Base-by-base conservation (phyloP, 1,140 invertebrate genomes). In the Drosophila arawakana region DNA sequence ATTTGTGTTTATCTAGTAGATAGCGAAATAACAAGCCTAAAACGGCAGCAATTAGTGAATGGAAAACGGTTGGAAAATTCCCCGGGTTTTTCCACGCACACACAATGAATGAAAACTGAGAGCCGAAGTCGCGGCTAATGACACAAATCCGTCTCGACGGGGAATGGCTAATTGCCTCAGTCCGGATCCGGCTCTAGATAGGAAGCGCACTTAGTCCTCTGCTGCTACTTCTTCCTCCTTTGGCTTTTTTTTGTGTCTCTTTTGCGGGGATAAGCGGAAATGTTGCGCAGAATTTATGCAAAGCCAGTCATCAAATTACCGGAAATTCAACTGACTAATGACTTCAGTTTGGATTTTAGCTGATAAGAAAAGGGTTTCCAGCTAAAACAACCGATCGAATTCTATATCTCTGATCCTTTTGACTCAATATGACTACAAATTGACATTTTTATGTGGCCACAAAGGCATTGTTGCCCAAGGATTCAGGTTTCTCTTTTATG, bases 91-190 rank as follows among this genome's bases (percentile, higher is more conserved):
- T 89, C 85, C 85, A 47, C 46, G n/a, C 66, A 52, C 68, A 54
- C 57, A 52, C 74, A 78, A 79, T 88, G 85, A 89, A 89, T 84
- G 80, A 90, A 89, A 77, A 60, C 54, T 46, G 54, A 60, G 18
- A 62, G 34, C 57, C 54, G 60, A 47, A 54, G 72, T 61, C 50
- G 62, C 46, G 13, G 73, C 81, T 89, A 89, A 84, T 84, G 78
- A 76, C 85, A 81, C 68, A 89, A 89, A 88, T 89, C 84, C 80
- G 84, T 89, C 84, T 88, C 79, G 70, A 43, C 59, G 15, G 18
- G 50, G 49, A 55, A 62, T 7, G 67, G 71, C 68, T 88, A 89
- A 88, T 88, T 81, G 84, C 80, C 73, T 90, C 71, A 89, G 80
- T 84, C 84, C 5, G 65, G 75, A 50, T 39, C 41, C n/a, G 37